Evolutionary conservation across 2,113 vertebrate genomes (phyloP), one percentile per base, ranked within the genome.

Genomic region (Peromyscus californicus): DNA sequence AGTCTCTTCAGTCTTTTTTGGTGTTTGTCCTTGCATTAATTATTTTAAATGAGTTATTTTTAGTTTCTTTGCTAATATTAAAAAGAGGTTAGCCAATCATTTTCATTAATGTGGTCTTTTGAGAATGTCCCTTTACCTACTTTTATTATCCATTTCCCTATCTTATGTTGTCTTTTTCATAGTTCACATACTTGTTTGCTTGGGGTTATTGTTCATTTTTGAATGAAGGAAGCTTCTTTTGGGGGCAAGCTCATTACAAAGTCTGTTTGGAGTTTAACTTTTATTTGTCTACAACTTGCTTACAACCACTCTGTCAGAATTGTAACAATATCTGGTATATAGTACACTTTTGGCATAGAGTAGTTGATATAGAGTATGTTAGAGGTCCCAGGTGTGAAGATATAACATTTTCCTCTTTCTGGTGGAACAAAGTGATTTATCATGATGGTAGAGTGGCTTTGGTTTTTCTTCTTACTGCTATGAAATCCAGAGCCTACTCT

Each of bases 331-430:
- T 1, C 36, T 74, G 5, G 45, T 67, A 26, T 61, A 2, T 22
- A 78, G 59, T 79, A 74, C 17, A 45, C 65, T 61, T 89, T 91
- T 94, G 3, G 45, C 17, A 9, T 63, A 51, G 24, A 54, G 78
- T 83, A 57, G 6, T 31, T 69, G 33, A 57, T 11, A 6, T 5
- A 17, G 69, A 61, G 8, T 75, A 31, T 79, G 1, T 78, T 80
- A 29, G 1, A 33, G 42, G 16, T 54, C n/a, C 61, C 88, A 15
- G n/a, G 26, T 42, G 1, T 36, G 26, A 33, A 2, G 9, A 83
- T 78, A 90, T 74, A 69, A 9, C n/a, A 87, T 91, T 89, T 92
- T 63, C 16, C 67, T 96, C 29, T 94, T 45, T 90, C 72, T 17
- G 42, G 0, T 70, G 48, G 13, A 85, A 61, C 13, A 84, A 87